Evolutionary conservation across 2,113 vertebrate species (phyloP).

Genomic region (Heterotis niloticus): DNA sequence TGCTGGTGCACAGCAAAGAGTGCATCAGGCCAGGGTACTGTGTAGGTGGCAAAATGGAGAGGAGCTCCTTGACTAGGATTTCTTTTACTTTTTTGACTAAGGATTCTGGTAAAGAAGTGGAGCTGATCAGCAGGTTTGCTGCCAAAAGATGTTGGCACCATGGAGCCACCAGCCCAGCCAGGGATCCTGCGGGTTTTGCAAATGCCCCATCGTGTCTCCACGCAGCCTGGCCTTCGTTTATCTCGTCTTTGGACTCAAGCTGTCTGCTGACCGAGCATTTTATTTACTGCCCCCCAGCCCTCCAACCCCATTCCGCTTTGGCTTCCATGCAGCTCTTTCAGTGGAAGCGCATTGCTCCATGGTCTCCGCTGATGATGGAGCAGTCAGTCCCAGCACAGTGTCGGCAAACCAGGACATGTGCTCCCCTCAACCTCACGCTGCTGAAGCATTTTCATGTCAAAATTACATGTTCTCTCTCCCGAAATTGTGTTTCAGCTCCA

Average conservation of each 20-base stretch:
- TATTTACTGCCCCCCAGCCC: too few species aligned
- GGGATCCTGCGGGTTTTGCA: too few species aligned
- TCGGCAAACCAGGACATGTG: too few species aligned
- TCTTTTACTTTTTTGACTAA: not conserved
- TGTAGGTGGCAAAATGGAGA: not conserved
- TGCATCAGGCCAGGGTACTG: not conserved
- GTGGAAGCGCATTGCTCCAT: not conserved
- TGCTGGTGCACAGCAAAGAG: not conserved
- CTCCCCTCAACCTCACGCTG: too few species aligned
- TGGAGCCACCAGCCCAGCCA: constrained; percentile 14
- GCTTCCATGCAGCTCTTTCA: not conserved
- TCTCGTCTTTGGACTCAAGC: constrained; percentile 22
- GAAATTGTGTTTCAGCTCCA: not conserved
- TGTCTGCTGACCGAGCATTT: too few species aligned
- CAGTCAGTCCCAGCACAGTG: too few species aligned
- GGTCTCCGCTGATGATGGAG: not conserved
- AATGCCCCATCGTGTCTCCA: too few species aligned
- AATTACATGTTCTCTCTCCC: not conserved
- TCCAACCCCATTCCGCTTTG: too few species aligned
- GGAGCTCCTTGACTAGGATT: not conserved
- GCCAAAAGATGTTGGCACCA: constrained; percentile 23
- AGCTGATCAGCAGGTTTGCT: constrained; percentile 39
- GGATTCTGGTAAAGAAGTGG: constrained; percentile 11
- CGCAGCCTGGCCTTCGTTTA: constrained; percentile 39
- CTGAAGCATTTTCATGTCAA: not conserved